Evolutionary conservation across 2,113 vertebrate genomes (phyloP).

Genomic region (Hippocampus abdominalis): DNA sequence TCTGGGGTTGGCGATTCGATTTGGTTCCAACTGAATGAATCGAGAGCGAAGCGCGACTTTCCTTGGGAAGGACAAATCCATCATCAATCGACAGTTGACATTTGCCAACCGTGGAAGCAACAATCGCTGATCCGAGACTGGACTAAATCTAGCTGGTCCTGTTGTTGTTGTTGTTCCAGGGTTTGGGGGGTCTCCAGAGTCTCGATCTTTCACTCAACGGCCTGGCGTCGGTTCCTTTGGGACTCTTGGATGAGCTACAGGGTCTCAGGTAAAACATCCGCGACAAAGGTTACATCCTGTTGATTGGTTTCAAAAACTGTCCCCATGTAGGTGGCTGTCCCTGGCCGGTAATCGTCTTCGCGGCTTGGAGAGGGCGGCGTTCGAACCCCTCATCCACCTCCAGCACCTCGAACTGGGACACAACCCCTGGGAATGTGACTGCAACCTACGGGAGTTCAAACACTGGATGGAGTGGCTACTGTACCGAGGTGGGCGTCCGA

Average conservation of each 20-base stretch:
- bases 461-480: slow-evolving; percentile 99
- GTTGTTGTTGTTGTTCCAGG: slow-evolving; percentile 51
- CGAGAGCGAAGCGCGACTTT: neutral
- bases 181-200: slow-evolving; percentile 76
- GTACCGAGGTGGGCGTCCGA: slow-evolving; percentile 81
- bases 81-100: neutral
- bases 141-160: slow-evolving; percentile 8
- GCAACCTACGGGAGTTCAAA: slow-evolving; percentile 94
- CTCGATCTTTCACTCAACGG: slow-evolving; percentile 94
- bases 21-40: neutral
- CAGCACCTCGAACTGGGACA: slow-evolving; percentile 89
- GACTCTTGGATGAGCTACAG: slow-evolving; percentile 84
- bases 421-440: slow-evolving; percentile 98
- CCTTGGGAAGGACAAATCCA: neutral
- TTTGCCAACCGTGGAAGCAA: slow-evolving; percentile 5
- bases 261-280: slow-evolving; percentile 68
- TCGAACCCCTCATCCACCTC: slow-evolving; percentile 87
- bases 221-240: slow-evolving; percentile 83
- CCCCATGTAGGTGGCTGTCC: slow-evolving; percentile 77
- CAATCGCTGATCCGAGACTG: neutral
- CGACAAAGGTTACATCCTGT: neutral
- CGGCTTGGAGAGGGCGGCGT: slow-evolving; percentile 88
- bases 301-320: neutral
- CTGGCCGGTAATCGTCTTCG: slow-evolving; percentile 89
- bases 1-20: too few species aligned